Conservation (phyloP, 2,888 invertebrate genomes). For the Tipula helvola region DNA sequence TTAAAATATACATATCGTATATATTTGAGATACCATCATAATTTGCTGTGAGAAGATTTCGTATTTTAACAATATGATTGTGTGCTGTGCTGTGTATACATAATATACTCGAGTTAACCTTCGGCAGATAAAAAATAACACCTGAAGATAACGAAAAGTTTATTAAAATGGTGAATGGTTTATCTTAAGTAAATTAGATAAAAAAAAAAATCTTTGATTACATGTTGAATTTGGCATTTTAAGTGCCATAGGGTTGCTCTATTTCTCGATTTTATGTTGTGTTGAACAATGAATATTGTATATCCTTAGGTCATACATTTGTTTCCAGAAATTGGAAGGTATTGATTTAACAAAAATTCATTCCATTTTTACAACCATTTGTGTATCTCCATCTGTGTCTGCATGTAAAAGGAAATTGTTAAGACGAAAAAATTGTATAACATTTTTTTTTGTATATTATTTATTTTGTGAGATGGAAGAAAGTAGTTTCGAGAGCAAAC, state of each 20-base stretch:
- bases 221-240: background rate
- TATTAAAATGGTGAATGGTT: background rate
- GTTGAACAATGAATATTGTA: background rate
- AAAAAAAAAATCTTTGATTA: background rate
- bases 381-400: background rate
- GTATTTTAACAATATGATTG: background rate
- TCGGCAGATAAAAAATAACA: background rate
- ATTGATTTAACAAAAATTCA: background rate
- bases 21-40: background rate
- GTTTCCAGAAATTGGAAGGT: background rate
- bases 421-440: background rate
- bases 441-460: background rate
- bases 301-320: background rate
- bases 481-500: background rate
- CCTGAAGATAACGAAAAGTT: background rate
- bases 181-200: background rate
- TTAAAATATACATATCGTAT: too few relatives aligned
- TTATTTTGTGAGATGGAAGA: background rate
- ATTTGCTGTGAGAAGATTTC: background rate
- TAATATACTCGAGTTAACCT: background rate
- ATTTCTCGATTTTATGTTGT: background rate
- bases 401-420: background rate
- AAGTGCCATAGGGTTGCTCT: background rate
- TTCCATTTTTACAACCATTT: background rate
- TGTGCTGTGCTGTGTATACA: background rate